Evolutionary conservation across 2,888 invertebrate species (phyloP), one percentile per base, ranked within the genome.

Genomic region (Pomacea canaliculata): DNA sequence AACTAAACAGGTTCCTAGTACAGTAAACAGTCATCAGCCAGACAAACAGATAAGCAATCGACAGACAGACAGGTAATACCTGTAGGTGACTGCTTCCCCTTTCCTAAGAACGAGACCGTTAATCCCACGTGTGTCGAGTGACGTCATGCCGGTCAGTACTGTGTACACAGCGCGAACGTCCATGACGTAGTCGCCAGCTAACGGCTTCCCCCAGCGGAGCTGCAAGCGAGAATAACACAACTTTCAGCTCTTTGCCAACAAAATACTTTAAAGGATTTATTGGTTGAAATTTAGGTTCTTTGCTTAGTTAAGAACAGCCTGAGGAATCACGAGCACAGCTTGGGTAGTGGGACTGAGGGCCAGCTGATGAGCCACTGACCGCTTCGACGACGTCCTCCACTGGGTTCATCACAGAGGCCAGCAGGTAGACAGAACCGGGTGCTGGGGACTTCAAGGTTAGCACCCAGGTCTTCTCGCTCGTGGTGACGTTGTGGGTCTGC

Each of bases 391-490:
- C 80, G 51, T 82, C 80, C 19, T 82, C 77, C 23, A 49, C 7
- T 67, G 68, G 46, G 67, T 74, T 74, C 18, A 74, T 48, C 48
- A 69, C 62, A 5, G 59, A 68, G 49, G 60, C 74, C n/a, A 59
- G 59, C 62, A 74, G 23, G 51, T 74, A 74, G 49, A 74, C 62
- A 13, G 67, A 69, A 16, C 74, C 74, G 5, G 74, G 74, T 9
- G 74, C 19, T 12, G 74, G 74, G 1, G 69, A 69, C 27, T 46
- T 46, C 37, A 69, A 18, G 27, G 63, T 74, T 19, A 74, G 46
- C 19, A 9, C 62, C 49, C n/a, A 16, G 4, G 79, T 72, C 37
- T 93, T 93, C 2, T 92, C 92, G 7, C 93, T 93, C 16, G 94
- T 94, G 68, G 16, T 90, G 8, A 79, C 76, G 37, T 90, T 68